phyloP scores from a whole-genome alignment of 2,888 invertebrate species.

The Trachelus stipa region DNA sequence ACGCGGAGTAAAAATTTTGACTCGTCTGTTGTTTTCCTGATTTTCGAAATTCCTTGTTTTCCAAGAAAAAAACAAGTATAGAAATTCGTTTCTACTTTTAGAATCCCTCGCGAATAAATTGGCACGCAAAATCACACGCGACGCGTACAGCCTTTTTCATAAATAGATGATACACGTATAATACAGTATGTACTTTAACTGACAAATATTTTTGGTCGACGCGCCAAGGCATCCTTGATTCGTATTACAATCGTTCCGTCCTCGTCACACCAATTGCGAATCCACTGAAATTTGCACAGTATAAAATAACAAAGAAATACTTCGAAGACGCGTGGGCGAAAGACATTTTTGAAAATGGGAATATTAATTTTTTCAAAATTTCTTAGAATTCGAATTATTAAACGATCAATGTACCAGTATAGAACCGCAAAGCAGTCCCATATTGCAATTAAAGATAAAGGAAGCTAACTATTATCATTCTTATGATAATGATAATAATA shows the following conservation, averaged over 20 bases:
- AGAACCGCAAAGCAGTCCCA: neutral
- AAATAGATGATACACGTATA: neutral
- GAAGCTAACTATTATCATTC: neutral
- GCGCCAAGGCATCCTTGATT: neutral
- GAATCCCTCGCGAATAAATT: constrained; percentile 16
- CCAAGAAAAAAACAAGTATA: neutral
- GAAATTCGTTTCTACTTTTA: neutral
- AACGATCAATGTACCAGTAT: neutral
- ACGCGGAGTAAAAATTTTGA: neutral
- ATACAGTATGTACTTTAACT: neutral
- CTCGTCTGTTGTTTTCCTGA: neutral
- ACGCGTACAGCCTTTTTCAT: neutral
- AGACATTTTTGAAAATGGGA: neutral
- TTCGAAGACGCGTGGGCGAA: neutral
- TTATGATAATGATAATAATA: neutral
- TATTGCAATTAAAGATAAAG: neutral
- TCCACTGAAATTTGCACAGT: neutral
- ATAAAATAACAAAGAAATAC: neutral
- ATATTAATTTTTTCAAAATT: neutral
- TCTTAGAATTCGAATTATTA: neutral
- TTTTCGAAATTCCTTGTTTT: no score
- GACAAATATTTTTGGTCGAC: neutral
- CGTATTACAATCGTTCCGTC: neutral
- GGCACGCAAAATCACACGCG: constrained; percentile 34
- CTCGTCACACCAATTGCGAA: neutral